Base-by-base conservation (phyloP, 2,888 invertebrate genomes). In the Metacarcinus magister region DNA sequence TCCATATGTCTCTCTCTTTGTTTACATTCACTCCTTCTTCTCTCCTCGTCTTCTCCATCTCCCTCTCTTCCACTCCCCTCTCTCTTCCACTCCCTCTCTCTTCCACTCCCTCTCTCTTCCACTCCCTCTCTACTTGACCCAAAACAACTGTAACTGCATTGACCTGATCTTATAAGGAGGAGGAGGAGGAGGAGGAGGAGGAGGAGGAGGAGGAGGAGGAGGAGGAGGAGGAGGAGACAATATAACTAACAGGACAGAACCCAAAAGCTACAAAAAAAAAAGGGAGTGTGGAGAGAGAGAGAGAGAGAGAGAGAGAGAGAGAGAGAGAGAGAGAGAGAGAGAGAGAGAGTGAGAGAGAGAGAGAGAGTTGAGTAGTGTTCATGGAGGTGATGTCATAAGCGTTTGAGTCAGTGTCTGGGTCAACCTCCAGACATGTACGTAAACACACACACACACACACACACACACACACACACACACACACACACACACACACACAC, bases 401-500 rank as follows among this genome's bases (percentile, higher is more conserved):
- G 8, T 82, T 82, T 82, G 82, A 82, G 32, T 82, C 82, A 67
- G 54, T 67, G 67, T 67, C 67, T 67, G 67, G 67, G 67, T 67
- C 19, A 67, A 19, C 67, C 16, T 67, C n/a, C 67, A 67, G 23
- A 67, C 67, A 67, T 23, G 23, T 23, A 67, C 67, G 23, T 23
- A 67, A 19, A 67, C 67, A 67, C 67, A 67, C 67, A 67, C 67
- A 67, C 67, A 67, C 67, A 67, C 67, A 67, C 67, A 67, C 67
- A 67, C 67, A 67, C 67, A 67, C 67, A 67, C 67, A 67, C 67
- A 67, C 67, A 67, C 67, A 67, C 67, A 67, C 67, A 67, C 60
- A 60, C 60, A 60, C 60, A 60, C 60, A 60, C 60, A 60, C 60
- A 60, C 60, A 16, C 4, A 46, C 4, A 46, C 4, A 60, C 5